phyloP scores from a whole-genome alignment of 1,140 invertebrate genomes.

The Leucophenga varia region DNA sequence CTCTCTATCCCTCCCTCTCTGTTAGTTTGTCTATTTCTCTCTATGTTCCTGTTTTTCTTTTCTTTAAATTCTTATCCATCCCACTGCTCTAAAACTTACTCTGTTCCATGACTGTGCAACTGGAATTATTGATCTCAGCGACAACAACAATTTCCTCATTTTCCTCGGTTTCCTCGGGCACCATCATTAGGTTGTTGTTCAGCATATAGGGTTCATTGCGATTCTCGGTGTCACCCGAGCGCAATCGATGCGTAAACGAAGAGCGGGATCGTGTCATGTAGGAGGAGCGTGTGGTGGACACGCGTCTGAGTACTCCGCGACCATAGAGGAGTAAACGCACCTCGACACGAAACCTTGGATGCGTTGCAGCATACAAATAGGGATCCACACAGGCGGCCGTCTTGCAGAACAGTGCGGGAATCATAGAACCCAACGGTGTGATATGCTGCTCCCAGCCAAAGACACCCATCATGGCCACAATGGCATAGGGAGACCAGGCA shows the following conservation, averaged over 20 bases:
- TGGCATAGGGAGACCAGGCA: constrained; percentile 76
- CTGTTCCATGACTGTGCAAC: constrained; percentile 27
- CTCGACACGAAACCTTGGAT: constrained; percentile 68
- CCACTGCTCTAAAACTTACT: constrained; percentile 33
- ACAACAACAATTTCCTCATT: constrained; percentile 45
- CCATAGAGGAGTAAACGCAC: constrained; percentile 51
- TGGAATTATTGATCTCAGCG: constrained; percentile 35
- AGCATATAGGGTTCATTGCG: constrained; percentile 31
- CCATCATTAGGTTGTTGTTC: constrained; percentile 47
- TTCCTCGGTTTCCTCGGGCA: constrained; percentile 46
- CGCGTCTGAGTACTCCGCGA: constrained; percentile 26
- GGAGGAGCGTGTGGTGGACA: constrained; percentile 44
- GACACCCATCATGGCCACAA: constrained; percentile 71
- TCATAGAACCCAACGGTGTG: constrained; percentile 69
- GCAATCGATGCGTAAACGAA: constrained; percentile 38
- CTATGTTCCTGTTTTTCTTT: neutral
- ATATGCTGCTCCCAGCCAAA: constrained; percentile 65
- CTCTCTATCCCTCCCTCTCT: neutral
- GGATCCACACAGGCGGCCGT: constrained; percentile 73
- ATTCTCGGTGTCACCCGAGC: constrained; percentile 5
- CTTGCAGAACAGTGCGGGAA: constrained; percentile 76
- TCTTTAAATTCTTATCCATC: neutral
- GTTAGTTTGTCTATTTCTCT: neutral
- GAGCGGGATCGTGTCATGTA: constrained; percentile 44
- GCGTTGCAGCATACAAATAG: constrained; percentile 72